Percentiles rank a stretch among this genome's conserved stretches.
These are phyloP conservation scores for Pteromalus puparum DNA, from an alignment of 1,140 invertebrate genomes.

Conservation along the genomic window DNA sequence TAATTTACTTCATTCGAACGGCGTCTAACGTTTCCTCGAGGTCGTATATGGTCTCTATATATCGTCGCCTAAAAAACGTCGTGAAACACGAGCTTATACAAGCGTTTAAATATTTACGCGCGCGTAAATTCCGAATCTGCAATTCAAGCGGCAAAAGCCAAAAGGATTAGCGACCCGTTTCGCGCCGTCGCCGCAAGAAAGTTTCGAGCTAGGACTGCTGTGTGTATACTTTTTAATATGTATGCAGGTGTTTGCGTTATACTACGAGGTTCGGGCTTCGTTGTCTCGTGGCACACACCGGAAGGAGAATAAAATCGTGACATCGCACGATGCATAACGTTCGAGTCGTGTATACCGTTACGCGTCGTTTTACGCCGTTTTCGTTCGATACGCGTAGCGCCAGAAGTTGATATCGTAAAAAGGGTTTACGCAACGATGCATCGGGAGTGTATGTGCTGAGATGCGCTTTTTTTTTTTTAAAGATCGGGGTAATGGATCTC, in stretches of 20 bases:
- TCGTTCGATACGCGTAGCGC: background rate
- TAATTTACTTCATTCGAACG: background rate
- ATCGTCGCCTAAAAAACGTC: too few relatives aligned
- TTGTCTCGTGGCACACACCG: background rate
- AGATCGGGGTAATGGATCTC: too few relatives aligned
- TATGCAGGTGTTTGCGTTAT: conserved; percentile 21
- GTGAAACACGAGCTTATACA: background rate
- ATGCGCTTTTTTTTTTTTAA: background rate
- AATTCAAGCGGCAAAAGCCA: background rate
- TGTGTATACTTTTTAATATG: conserved; percentile 33
- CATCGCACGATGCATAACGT: background rate
- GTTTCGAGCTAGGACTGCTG: background rate
- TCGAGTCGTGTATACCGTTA: background rate
- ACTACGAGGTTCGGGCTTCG: background rate
- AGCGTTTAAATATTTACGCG: background rate
- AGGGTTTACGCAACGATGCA: background rate
- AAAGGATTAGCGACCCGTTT: background rate
- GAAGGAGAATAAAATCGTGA: conserved; percentile 46
- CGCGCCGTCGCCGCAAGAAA: background rate
- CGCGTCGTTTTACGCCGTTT: background rate
- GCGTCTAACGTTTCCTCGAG: background rate
- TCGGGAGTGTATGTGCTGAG: background rate
- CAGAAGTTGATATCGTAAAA: background rate
- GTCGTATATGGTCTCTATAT: background rate
- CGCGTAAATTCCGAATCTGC: background rate